Conservation (phyloP, 2,113 vertebrate species). For the Cettia cetti region DNA sequence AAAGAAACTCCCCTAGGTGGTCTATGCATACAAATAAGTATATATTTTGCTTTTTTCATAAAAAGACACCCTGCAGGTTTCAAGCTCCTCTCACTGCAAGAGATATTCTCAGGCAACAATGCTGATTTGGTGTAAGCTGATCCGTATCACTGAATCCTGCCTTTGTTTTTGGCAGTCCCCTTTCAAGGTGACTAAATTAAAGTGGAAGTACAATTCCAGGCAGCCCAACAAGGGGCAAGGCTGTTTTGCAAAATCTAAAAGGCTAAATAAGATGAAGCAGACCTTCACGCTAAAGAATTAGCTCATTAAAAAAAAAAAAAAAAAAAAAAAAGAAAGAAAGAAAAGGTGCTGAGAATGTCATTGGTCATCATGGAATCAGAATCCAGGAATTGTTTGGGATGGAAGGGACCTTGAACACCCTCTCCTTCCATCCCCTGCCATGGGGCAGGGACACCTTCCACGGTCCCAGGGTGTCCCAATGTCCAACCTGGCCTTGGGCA, state of each 20-base stretch:
- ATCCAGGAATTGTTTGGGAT: neutral
- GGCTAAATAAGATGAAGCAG: slow-evolving; percentile 13
- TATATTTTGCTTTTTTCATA: slow-evolving; percentile 65
- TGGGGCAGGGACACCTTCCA: neutral
- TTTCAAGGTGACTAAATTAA: slow-evolving; percentile 74
- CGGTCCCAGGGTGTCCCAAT: rapidly evolving
- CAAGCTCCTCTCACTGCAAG: slow-evolving; percentile 54
- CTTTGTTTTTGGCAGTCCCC: slow-evolving; percentile 64
- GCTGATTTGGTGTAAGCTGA: slow-evolving; percentile 57
- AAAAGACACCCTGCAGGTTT: slow-evolving; percentile 67
- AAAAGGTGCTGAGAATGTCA: rapidly evolving
- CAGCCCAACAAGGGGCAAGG: slow-evolving; percentile 28
- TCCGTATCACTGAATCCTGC: slow-evolving; percentile 40
- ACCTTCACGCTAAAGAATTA: neutral
- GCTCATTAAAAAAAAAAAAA: neutral
- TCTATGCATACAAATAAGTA: slow-evolving; percentile 67
- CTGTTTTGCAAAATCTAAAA: slow-evolving; percentile 43
- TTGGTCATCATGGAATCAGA: neutral
- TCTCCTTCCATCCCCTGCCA: neutral
- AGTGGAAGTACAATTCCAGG: slow-evolving; percentile 37
- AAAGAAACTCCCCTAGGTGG: slow-evolving; percentile 66
- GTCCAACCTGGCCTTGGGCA: rapidly evolving
- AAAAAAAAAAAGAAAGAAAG: no score
- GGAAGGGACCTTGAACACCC: neutral
- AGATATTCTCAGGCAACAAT: slow-evolving; percentile 49